phyloP scores from a whole-genome alignment of 2,888 invertebrate species.

The Aphodius granarius region DNA sequence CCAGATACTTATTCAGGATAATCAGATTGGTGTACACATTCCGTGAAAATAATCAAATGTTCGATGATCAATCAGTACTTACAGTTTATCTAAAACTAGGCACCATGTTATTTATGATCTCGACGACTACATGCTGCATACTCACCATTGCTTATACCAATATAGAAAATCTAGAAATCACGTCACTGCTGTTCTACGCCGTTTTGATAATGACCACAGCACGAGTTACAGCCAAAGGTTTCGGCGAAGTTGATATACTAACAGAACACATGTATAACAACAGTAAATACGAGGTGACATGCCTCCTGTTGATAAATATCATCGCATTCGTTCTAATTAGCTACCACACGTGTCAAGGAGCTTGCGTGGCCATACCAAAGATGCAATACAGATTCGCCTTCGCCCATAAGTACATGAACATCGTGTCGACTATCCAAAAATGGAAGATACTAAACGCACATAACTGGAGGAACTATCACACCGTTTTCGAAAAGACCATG shows the following conservation, averaged over 20 bases:
- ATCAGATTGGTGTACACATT: neutral
- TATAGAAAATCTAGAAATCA: neutral
- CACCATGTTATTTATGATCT: neutral
- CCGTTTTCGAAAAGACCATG: constrained; percentile 9
- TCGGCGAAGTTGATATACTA: neutral
- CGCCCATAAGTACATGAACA: neutral
- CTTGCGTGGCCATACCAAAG: constrained; percentile 12
- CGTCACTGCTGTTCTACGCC: neutral
- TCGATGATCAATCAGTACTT: neutral
- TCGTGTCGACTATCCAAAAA: neutral
- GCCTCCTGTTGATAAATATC: neutral
- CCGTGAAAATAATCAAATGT: neutral
- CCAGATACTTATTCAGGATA: constrained; percentile 9
- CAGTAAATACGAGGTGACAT: neutral
- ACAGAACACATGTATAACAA: neutral
- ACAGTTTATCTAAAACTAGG: neutral
- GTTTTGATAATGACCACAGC: constrained; percentile 1
- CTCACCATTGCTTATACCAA: neutral
- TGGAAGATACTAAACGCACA: neutral
- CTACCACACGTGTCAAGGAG: constrained; percentile 2
- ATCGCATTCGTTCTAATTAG: constrained; percentile 12
- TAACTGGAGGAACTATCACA: neutral
- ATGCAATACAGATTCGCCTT: constrained; percentile 10
- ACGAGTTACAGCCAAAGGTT: constrained; percentile 17
- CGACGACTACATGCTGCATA: neutral